phyloP scores from a whole-genome alignment of 2,113 vertebrate species.

The Neofelis nebulosa region DNA sequence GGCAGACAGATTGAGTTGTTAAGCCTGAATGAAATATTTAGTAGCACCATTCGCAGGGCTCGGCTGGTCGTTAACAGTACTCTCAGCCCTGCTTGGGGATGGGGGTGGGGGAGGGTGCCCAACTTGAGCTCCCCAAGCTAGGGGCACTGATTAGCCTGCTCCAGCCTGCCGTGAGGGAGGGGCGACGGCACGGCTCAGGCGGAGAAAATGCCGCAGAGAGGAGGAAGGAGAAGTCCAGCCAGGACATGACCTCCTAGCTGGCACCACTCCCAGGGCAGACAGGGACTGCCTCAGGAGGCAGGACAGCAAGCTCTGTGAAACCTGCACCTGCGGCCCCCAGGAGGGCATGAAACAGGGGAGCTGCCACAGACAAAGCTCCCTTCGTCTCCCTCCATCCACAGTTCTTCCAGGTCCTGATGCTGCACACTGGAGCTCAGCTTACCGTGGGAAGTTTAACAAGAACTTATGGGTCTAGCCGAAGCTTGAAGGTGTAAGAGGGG shows the following conservation, averaged over 20 bases:
- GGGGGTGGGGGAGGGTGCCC: not conserved
- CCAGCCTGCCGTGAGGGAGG: not conserved
- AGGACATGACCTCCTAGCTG: not conserved
- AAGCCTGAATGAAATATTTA: slow-evolving; percentile 78
- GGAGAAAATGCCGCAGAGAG: not conserved
- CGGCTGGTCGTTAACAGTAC: not conserved
- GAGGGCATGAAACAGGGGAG: not conserved
- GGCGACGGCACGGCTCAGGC: not conserved
- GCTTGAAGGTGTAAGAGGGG: not conserved
- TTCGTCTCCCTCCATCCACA: not conserved
- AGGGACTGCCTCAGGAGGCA: not conserved
- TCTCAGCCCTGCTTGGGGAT: slow-evolving; percentile 14
- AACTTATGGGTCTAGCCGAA: not conserved
- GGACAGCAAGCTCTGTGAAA: not conserved
- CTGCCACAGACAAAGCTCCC: not conserved
- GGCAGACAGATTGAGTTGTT: slow-evolving; percentile 69
- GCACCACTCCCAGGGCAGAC: not conserved
- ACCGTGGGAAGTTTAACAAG: not conserved
- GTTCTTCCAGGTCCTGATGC: not conserved
- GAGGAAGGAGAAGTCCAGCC: not conserved
- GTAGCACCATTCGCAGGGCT: slow-evolving; percentile 66
- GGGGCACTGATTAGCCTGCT: not conserved
- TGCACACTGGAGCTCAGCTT: not conserved
- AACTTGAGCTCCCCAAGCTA: not conserved
- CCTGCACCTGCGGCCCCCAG: not conserved